Evolutionary conservation across 2,797 vertebrate species (phyloP), one percentile per base, ranked within the genome.

Genomic region (Eupleurogrammus muticus): DNA sequence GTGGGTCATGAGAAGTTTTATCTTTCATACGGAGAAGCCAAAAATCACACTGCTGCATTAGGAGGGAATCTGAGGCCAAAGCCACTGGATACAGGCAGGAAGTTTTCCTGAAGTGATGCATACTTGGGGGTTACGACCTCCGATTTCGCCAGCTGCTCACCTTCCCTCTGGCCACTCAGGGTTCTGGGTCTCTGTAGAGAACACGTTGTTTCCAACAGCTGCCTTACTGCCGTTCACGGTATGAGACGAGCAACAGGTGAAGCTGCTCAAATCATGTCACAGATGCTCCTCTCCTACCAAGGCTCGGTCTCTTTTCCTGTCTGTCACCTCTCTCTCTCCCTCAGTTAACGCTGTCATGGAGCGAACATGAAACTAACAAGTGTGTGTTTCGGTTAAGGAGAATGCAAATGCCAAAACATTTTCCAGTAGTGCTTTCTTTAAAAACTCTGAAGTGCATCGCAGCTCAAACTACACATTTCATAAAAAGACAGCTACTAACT

Each of bases 201-300:
- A 83, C 82, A 62, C 64, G 70, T 79, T 82, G 83, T 87, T 73
- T 73, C 83, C 77, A 88, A 85, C 92, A 92, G 91, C 91, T 91
- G 89, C 73, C 79, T 78, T 83, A 56, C 67, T 76, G 79, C 55
- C 75, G 78, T 76, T 89, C 69, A 80, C 84, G 73, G 84, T 73
- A 82, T 50, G 70, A 87, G 72, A 91, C 80, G 65, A 87, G 88
- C 89, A 93, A 93, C 93, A 94, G 93, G 93, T 93, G 92, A 92
- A 84, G 80, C 88, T 66, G 79, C 81, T 88, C 81, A 91, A 87
- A 84, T 87, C 76, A 83, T 79, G 55, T 54, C 48, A 49, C 86
- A 87, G 81, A 91, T 81, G 77, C 81, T 83, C 71, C 65, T 71
- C 71, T 75, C 59, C 59, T 34, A 69, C 48, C 5, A 36, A 48